Evolutionary conservation across 2,113 vertebrate genomes (phyloP), one percentile per base, ranked within the genome.

Genomic region (Euleptes europaea): DNA sequence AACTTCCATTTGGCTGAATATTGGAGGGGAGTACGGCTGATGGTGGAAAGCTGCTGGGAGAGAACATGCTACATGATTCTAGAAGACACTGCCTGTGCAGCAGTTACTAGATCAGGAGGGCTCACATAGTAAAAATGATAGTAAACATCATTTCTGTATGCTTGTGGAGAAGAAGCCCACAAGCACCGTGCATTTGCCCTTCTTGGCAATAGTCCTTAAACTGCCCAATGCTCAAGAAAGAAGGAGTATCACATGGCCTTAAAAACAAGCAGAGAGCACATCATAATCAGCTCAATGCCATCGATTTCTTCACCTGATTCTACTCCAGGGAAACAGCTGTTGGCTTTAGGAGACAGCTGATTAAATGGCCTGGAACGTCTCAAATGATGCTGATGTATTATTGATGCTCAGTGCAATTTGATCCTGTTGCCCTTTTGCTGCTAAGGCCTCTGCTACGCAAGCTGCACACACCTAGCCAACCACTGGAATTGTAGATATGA

Each of bases 391-490:
- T 2, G 65, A 88, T 90, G 80, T 85, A 90, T 89, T 89, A 90
- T 90, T 90, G 84, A 91, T 74, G 76, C 75, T 12, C 44, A n/a
- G 75, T 78, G 88, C 79, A 91, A 92, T 75, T 0, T 21, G 90
- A 93, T 84, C 82, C 63, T 12, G 72, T 3, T 42, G 13, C 23
- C 76, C 60, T 77, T 44, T 0, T 10, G 26, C 17, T 0, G 1
- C 63, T 57, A 17, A 0, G 3, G 15, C 12, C n/a, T 14, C 23
- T 75, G 87, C 17, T 84, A 81, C 0, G 72, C 0, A 26, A 91
- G 86, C 76, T 17, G 8, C n/a, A 85, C n/a, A 10, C 10, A 40
- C 63, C 0, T 47, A 65, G 80, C 19, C 11, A 60, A 63, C 66
- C 31, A 13, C 11, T 33, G 54, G 28, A 13, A n/a, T n/a, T 6